These are phyloP conservation scores for Oryzias curvinotus DNA, from an alignment of 2,113 vertebrate species.

Conservation along the genomic window DNA sequence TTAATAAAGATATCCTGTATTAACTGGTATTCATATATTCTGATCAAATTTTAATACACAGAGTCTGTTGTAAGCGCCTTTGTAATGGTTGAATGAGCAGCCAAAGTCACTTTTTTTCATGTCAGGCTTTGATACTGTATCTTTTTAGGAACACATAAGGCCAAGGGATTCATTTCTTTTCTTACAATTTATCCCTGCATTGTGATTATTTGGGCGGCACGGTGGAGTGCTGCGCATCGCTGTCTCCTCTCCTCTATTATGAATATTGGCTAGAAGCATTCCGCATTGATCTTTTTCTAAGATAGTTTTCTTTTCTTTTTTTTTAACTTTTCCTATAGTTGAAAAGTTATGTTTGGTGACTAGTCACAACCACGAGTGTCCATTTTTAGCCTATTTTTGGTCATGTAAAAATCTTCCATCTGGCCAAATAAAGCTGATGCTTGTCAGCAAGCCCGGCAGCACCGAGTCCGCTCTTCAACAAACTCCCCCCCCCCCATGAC, in stretches of 20 bases:
- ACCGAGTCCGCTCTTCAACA: too few relatives aligned
- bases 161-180: background rate
- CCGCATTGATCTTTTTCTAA: too few relatives aligned
- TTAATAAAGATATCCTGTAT: conserved; percentile 68
- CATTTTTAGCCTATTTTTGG: too few relatives aligned
- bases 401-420: too few relatives aligned
- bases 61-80: conserved; percentile 38
- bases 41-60: conserved; percentile 56
- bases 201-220: background rate
- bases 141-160: conserved; percentile 9
- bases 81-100: conserved; percentile 47
- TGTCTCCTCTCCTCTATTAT: too few relatives aligned
- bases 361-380: too few relatives aligned
- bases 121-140: conserved; percentile 28
- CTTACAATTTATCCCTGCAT: background rate
- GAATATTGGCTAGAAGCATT: too few relatives aligned
- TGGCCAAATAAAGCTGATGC: background rate
- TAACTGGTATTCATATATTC: conserved; percentile 53
- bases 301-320: too few relatives aligned
- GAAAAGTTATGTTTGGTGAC: too few relatives aligned
- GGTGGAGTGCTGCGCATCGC: too few relatives aligned
- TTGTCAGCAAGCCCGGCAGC: background rate
- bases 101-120: conserved; percentile 32
- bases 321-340: too few relatives aligned
- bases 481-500: too few relatives aligned